These are phyloP conservation scores for Hyposoter dolosus DNA, from an alignment of 2,888 invertebrate genomes.

Conservation along the genomic window DNA sequence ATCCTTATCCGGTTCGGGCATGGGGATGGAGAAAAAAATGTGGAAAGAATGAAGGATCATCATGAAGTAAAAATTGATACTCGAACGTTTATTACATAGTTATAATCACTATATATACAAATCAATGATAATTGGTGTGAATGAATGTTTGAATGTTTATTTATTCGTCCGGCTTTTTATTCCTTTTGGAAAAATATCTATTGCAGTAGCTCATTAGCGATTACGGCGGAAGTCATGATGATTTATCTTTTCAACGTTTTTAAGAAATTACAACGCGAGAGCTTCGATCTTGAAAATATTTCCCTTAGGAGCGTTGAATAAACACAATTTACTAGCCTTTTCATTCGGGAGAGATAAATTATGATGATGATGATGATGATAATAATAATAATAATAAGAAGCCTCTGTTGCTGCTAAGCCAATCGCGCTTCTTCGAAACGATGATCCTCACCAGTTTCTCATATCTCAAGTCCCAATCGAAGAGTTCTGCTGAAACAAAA, in stretches of 20 bases:
- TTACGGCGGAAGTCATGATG: slow-evolving; percentile 12
- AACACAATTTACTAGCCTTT: slow-evolving; percentile 28
- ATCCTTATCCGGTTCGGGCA: neutral
- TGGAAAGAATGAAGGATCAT: slow-evolving; percentile 14
- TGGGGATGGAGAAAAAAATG: neutral
- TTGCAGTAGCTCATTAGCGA: neutral
- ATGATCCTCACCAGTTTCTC: slow-evolving; percentile 55
- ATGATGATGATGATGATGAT: neutral
- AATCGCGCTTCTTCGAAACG: slow-evolving; percentile 57
- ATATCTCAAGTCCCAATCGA: slow-evolving; percentile 56
- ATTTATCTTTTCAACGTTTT: slow-evolving; percentile 7
- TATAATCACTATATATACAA: slow-evolving; percentile 69
- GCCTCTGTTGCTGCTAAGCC: slow-evolving; percentile 27
- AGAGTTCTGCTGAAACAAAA: slow-evolving; percentile 76
- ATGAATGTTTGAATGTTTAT: slow-evolving; percentile 50
- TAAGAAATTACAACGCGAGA: slow-evolving; percentile 22
- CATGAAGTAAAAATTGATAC: slow-evolving; percentile 16
- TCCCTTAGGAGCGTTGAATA: slow-evolving; percentile 19
- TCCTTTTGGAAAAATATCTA: slow-evolving; percentile 18
- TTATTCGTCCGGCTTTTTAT: slow-evolving; percentile 1
- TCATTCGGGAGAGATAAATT: neutral
- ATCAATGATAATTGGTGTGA: slow-evolving; percentile 61
- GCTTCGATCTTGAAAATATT: neutral
- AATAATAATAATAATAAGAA: slow-evolving; percentile 55
- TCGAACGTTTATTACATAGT: slow-evolving; percentile 60